These are phyloP conservation scores for Axis porcinus DNA, from an alignment of 2,113 vertebrate genomes.

Conservation along the genomic window DNA sequence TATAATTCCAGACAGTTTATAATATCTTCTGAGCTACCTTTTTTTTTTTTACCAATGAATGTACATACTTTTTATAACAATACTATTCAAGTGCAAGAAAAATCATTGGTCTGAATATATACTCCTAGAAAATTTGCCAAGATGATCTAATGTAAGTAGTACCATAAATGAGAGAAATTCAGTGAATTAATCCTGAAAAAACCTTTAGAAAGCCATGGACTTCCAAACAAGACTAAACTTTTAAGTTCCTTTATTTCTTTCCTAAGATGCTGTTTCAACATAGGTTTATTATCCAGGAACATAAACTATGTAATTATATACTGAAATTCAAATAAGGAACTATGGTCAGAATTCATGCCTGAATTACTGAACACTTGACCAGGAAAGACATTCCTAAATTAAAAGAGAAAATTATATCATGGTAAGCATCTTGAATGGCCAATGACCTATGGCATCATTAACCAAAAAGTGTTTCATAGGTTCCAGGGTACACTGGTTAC, in stretches of 20 bases:
- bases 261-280: not conserved
- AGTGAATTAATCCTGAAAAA: not conserved
- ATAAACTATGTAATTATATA: not conserved
- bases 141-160: not conserved
- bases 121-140: not conserved
- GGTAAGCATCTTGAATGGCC: not conserved
- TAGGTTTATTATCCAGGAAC: not conserved
- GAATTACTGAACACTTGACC: not conserved
- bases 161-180: not conserved
- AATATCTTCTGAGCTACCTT: not conserved
- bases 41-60: not conserved
- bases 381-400: not conserved
- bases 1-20: not conserved
- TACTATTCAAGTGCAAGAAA: not conserved
- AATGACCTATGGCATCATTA: not conserved
- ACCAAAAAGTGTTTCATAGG: not conserved
- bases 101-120: not conserved
- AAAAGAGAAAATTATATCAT: not conserved
- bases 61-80: not conserved
- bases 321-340: not conserved
- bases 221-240: not conserved
- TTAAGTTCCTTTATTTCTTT: not conserved
- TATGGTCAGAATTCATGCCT: not conserved
- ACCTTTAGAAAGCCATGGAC: not conserved
- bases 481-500: not conserved